Evolutionary conservation across 2,797 vertebrate genomes (phyloP).

Genomic region (Esox lucius): DNA sequence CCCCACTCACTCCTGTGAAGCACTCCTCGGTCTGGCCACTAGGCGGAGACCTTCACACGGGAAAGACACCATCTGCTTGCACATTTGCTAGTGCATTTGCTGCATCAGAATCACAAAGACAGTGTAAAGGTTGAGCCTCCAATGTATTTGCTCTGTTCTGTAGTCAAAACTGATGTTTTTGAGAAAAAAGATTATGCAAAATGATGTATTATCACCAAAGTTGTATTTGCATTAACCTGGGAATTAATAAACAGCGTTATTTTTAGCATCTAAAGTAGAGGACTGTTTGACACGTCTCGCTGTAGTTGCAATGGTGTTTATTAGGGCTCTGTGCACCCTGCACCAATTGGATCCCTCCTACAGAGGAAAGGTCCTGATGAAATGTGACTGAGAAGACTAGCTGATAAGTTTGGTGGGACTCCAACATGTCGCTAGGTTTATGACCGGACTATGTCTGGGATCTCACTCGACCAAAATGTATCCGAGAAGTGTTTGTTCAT

Average conservation of each 20-base stretch:
- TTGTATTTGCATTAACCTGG: slow-evolving; percentile 2
- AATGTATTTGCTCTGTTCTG: background rate
- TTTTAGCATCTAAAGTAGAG: slow-evolving; percentile 21
- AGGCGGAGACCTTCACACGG: slow-evolving; percentile 58
- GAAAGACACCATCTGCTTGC: slow-evolving; percentile 6
- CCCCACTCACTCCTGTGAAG: too few relatives aligned
- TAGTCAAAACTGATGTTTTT: background rate
- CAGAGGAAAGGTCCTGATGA: slow-evolving; percentile 7
- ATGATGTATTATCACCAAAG: too few relatives aligned
- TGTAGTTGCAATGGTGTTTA: slow-evolving; percentile 10
- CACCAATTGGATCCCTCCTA: slow-evolving; percentile 6
- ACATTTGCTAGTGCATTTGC: background rate
- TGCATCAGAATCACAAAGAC: background rate
- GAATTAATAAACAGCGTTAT: slow-evolving; percentile 8
- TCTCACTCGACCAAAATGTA: background rate
- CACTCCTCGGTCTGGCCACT: slow-evolving; percentile 40
- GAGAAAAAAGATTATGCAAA: background rate
- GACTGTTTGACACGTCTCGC: slow-evolving; percentile 3
- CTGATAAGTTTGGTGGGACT: background rate
- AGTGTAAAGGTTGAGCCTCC: background rate
- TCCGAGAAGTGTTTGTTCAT: background rate
- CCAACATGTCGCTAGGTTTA: background rate
- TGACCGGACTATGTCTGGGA: background rate
- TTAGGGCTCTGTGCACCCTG: slow-evolving; percentile 40
- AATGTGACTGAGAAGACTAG: slow-evolving; percentile 24